phyloP scores from a whole-genome alignment of 2,113 vertebrate species.

The Saguinus midas region DNA sequence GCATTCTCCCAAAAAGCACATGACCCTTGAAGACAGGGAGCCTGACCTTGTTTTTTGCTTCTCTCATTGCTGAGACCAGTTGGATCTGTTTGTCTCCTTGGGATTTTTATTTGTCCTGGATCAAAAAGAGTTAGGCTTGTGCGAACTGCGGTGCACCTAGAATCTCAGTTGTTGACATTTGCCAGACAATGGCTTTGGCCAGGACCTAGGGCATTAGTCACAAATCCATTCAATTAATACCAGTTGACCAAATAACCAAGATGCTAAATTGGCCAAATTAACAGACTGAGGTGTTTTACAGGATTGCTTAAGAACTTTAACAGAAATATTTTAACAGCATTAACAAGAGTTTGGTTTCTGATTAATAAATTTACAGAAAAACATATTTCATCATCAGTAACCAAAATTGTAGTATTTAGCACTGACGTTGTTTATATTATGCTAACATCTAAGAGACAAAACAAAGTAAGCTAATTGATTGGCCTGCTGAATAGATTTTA shows the following conservation, averaged over 20 bases:
- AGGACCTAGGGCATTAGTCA: not conserved
- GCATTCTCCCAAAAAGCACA: not conserved
- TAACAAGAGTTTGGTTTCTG: not conserved
- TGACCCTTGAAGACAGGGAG: not conserved
- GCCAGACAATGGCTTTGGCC: not conserved
- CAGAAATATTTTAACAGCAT: not conserved
- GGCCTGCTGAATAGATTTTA: not conserved
- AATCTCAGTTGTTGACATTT: not conserved
- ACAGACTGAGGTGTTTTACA: not conserved
- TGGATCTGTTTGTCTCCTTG: not conserved
- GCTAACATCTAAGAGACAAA: not conserved
- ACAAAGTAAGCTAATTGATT: not conserved
- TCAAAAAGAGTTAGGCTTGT: not conserved
- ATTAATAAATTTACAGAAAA: not conserved
- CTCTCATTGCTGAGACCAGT: not conserved
- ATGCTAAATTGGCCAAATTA: not conserved
- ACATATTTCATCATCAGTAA: not conserved
- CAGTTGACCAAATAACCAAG: not conserved
- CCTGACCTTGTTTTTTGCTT: not conserved
- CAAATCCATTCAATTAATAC: not conserved
- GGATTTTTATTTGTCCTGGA: not conserved
- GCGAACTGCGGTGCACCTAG: not conserved
- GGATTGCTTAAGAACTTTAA: not conserved
- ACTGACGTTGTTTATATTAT: not conserved
- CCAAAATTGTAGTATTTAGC: not conserved